phyloP scores from a whole-genome alignment of 1,140 invertebrate genomes.

The Calephelis virginiensis region DNA sequence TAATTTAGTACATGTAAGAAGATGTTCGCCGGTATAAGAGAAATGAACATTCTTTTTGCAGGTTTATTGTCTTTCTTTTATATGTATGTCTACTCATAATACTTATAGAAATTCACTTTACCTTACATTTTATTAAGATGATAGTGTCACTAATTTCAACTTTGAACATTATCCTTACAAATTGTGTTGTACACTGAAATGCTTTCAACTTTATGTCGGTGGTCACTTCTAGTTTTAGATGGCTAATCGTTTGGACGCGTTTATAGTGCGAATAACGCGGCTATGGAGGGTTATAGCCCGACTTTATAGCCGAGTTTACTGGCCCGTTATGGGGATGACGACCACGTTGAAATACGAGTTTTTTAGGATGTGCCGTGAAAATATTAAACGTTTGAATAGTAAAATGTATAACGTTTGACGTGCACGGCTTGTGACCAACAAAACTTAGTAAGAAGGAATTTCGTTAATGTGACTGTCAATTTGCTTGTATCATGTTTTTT shows the following conservation, averaged over 20 bases:
- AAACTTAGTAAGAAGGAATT: no score
- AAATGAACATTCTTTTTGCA: no score
- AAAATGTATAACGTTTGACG: no score
- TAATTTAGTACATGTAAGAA: no score
- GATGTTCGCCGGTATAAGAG: no score
- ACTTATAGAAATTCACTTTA: not conserved
- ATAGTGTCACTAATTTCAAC: conserved; percentile 4
- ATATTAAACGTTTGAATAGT: not conserved
- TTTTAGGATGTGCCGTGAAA: conserved; percentile 9
- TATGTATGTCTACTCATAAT: no score
- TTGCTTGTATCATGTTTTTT: no score
- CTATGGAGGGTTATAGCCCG: conserved; percentile 13
- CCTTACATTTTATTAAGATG: not conserved
- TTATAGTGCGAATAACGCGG: conserved; percentile 13
- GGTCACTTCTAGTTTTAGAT: conserved; percentile 16
- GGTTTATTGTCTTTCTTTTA: no score
- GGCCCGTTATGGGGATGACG: conserved; percentile 13
- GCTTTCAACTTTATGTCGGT: conserved; percentile 11
- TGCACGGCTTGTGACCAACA: no score
- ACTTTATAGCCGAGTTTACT: conserved; percentile 11
- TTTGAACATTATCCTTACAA: conserved; percentile 13
- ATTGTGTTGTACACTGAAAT: conserved; percentile 14
- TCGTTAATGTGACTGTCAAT: no score
- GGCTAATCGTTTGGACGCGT: conserved; percentile 15
- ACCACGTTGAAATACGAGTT: conserved; percentile 13